A percentile compares a stretch with the other conserved stretches of the same genome.
Evolutionary conservation across 2,888 invertebrate genomes (phyloP).

Genomic region (Synanthedon tipuliformis): DNA sequence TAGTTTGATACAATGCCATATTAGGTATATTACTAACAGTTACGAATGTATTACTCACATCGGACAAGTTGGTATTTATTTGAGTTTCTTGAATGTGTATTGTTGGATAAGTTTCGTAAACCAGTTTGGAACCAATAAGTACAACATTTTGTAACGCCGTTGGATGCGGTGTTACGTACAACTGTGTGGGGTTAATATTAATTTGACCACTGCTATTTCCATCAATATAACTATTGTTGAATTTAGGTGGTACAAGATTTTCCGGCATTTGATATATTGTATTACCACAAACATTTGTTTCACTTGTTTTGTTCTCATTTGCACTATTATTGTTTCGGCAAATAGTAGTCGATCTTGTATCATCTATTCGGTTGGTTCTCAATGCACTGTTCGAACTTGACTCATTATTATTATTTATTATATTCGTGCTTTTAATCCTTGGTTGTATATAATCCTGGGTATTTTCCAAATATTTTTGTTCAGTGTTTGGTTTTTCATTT

Average conservation of each 20-base stretch:
- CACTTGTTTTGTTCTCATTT: neutral
- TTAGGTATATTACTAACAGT: slow-evolving; percentile 23
- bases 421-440: neutral
- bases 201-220: neutral
- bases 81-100: slow-evolving; percentile 17
- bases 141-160: slow-evolving; percentile 31
- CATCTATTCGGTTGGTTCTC: neutral
- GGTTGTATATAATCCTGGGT: neutral
- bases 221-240: neutral
- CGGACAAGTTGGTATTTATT: slow-evolving; percentile 10
- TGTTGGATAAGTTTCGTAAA: slow-evolving; percentile 28
- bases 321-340: neutral
- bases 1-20: slow-evolving; percentile 29
- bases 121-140: slow-evolving; percentile 29
- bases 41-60: slow-evolving; percentile 19
- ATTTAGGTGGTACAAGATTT: neutral
- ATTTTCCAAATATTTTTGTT: neutral
- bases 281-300: neutral
- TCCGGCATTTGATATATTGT: neutral
- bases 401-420: neutral
- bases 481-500: neutral
- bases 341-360: neutral
- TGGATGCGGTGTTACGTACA: slow-evolving; percentile 16
- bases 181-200: slow-evolving; percentile 9
- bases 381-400: neutral